Evolutionary conservation across 2,113 vertebrate genomes (phyloP), one percentile per base, ranked within the genome.

Genomic region (Puma concolor): DNA sequence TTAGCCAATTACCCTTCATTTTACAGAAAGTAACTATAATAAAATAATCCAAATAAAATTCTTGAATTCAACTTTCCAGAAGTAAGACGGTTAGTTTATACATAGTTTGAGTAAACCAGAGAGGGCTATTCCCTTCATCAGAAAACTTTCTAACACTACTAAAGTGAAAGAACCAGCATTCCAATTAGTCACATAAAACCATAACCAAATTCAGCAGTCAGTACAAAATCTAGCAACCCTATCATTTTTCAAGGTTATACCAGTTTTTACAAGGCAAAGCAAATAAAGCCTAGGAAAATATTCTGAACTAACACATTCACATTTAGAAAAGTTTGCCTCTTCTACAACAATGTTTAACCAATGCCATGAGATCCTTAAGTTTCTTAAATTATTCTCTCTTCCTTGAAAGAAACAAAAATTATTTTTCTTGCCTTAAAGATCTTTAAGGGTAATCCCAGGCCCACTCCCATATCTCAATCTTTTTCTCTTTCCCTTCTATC

Each of bases 21-120:
- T 98, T 76, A 83, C 17, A 96, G 77, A 83, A 93, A 95, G 33
- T 88, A 87, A 74, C 82, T 97, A 27, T 82, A 97, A 97, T 89
- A 98, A 95, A 98, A 97, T 92, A 96, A 98, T 97, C 54, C 92
- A 96, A 97, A 97, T 94, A 98, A 96, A 97, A 97, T 92, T 96
- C 71, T 54, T 93, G 64, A 92, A 57, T 85, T 95, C 94, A 95
- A 44, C 72, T 95, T 96, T 76, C 10, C 79, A 88, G 72, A 88
- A 96, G 8, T 38, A 79, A 76, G 13, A 83, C 1, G 44, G 84
- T 7, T 79, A 50, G 50, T 83, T 93, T 87, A 66, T 10, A 4
- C 0, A 91, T 3, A 88, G 14, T 87, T 52, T 44, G 81, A 63
- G 31, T 15, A 67, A 88, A 88, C 11, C 76, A 91, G 69, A 95